Percentiles rank a stretch among this genome's conserved stretches.
Evolutionary conservation across 2,888 invertebrate species (phyloP).

Genomic region (Lasius fuliginosus): DNA sequence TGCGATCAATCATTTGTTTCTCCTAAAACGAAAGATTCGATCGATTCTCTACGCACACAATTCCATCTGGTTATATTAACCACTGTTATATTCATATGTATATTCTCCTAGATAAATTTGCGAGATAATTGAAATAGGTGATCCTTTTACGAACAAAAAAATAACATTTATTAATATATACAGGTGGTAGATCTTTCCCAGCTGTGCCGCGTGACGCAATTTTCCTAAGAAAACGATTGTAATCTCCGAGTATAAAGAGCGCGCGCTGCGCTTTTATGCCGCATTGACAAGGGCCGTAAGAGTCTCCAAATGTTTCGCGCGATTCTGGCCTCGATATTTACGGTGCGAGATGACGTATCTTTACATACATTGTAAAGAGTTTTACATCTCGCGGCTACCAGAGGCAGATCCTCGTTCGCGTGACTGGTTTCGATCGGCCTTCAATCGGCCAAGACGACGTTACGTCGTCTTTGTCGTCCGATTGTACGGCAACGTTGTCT

Average conservation of each 20-base stretch:
- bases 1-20: neutral
- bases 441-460: constrained; percentile 51
- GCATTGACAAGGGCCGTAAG: constrained; percentile 10
- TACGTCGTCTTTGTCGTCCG: constrained; percentile 57
- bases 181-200: constrained; percentile 4
- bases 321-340: constrained; percentile 72
- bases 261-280: constrained; percentile 15
- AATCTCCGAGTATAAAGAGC: constrained; percentile 57
- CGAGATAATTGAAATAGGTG: constrained; percentile 7
- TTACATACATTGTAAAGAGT: constrained; percentile 37
- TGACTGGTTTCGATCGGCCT: constrained; percentile 61
- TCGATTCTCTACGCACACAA: neutral
- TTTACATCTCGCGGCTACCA: constrained; percentile 53
- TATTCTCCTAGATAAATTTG: neutral
- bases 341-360: constrained; percentile 57
- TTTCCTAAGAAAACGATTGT: constrained; percentile 63
- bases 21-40: neutral
- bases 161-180: constrained; percentile 36
- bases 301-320: neutral
- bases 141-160: neutral
- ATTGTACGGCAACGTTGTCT: constrained; percentile 71
- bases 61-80: neutral
- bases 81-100: neutral
- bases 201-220: constrained; percentile 60
- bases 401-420: constrained; percentile 41